Evolutionary conservation across 2,113 vertebrate genomes (phyloP), one percentile per base, ranked within the genome.

Genomic region (Lasiurus cinereus): DNA sequence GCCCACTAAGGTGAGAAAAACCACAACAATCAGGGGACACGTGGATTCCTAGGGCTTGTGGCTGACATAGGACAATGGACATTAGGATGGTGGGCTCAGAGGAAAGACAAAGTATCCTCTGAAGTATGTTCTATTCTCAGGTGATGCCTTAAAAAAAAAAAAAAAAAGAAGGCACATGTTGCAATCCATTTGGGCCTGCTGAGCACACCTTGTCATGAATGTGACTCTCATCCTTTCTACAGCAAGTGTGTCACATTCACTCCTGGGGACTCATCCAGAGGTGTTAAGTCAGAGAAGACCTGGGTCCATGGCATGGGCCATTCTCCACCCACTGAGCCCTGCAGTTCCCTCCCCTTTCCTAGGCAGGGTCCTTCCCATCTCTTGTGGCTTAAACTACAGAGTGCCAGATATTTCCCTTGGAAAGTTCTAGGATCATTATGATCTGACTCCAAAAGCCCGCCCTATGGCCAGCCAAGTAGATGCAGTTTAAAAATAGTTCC

Each of bases 401-500:
- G 80, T 24, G 27, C 83, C 80, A 94, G 94, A 31, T 50, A 83
- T 74, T 85, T 83, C 66, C 69, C 78, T 13, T 13, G 36, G 9
- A 82, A 93, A 92, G 82, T 93, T 83, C 67, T 62, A 46, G 78
- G 52, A 22, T 48, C 31, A 87, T 96, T 94, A 56, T n/a, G 87
- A 89, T 84, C 83, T 54, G 13, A 73, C 46, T 64, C 93, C 92
- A 91, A 92, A 88, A 85, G 69, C 14, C 64, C 66, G 39, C 92
- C 82, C 91, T 90, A n/a, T 72, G 52, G 73, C 92, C 88, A 95
- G 95, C 93, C 96, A 95, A 95, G 66, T 69, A 86, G 87, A 93
- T 88, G 95, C 59, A 74, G 62, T 96, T 97, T 97, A 96, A 96
- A 96, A 96, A 94, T 91, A 91, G 94, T 43, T 39, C 74, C 56